Base-by-base conservation (phyloP, 2,888 invertebrate genomes). In the Creontiades dilutus region DNA sequence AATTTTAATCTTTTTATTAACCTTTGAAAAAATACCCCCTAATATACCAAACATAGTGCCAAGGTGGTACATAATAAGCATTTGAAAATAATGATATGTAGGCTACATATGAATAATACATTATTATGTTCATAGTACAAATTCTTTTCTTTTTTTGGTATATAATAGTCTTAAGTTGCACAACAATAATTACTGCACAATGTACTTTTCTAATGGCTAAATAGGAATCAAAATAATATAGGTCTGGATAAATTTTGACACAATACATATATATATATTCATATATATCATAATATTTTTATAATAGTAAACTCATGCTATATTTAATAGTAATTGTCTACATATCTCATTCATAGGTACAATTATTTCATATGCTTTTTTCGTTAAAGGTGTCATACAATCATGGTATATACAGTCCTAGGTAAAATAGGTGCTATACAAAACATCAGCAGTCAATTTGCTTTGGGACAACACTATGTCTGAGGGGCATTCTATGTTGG, bases 81-180 rank as follows among this genome's bases (percentile, higher is more conserved):
- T 86, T 55, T 76, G 75, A 86, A 86, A 90, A 90, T 86, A 90
- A 90, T 91, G 91, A 91, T 91, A 91, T 91, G 91, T 91, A 61
- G 86, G 91, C 91, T 91, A 91, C 84, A 91, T 89, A 91, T 90
- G 90, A 86, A 80, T 87, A 87, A 86, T 89, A 90, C 81, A 89
- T 46, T 90, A 90, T 57, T 61, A 86, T 78, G 61, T 84, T 86
- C 86, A 89, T 90, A 90, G 90, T 91, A 91, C 90, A 91, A 91
- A 87, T 90, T 81, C 82, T 57, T 81, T 81, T 37, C 48, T 88
- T 88, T 91, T 90, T 91, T 91, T 91, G 91, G 91, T 91, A 91
- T 90, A 90, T 91, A 90, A 90, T 90, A 91, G 91, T 91, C 91
- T 90, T 90, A 89, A 90, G 91, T 91, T 91, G 91, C 90, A 91